phyloP scores from a whole-genome alignment of 1,140 invertebrate genomes.

The Steinernema khuongi region DNA sequence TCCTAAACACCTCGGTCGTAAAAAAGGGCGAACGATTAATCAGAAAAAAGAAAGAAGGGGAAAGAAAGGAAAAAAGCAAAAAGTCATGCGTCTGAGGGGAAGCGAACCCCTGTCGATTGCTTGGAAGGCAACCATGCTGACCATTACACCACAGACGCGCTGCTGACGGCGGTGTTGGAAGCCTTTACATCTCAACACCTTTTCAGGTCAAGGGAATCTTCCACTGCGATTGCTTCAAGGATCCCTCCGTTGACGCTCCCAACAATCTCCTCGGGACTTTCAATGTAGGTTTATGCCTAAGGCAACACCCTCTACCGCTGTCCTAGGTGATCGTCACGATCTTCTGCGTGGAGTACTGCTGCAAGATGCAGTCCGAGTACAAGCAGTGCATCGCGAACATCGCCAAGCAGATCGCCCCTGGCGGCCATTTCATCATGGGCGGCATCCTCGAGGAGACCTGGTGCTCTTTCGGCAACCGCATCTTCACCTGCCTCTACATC shows the following conservation, averaged over 20 bases:
- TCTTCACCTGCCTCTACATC: conserved; percentile 54
- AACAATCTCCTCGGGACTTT: conserved; percentile 34
- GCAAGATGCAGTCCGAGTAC: conserved; percentile 50
- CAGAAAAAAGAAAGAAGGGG: background rate
- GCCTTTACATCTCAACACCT: background rate
- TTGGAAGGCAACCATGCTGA: background rate
- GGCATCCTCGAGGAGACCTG: conserved; percentile 54
- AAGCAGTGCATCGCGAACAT: conserved; percentile 39
- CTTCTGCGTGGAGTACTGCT: conserved; percentile 58
- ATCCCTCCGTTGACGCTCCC: conserved; percentile 38
- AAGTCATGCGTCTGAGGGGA: too few relatives aligned
- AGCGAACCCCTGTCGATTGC: background rate
- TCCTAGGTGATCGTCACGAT: conserved; percentile 45
- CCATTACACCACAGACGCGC: background rate
- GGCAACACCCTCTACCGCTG: background rate
- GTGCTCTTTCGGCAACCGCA: conserved; percentile 53
- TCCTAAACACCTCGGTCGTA: too few relatives aligned
- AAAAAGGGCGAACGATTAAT: background rate
- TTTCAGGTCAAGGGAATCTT: conserved; percentile 42
- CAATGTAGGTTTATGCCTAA: conserved; percentile 22
- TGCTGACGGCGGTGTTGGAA: too few relatives aligned
- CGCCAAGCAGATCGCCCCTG: conserved; percentile 24
- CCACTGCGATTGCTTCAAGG: conserved; percentile 43
- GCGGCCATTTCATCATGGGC: conserved; percentile 51
- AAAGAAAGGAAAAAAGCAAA: background rate